Base-by-base conservation (phyloP, 2,888 invertebrate genomes). In the Altica lythri region DNA sequence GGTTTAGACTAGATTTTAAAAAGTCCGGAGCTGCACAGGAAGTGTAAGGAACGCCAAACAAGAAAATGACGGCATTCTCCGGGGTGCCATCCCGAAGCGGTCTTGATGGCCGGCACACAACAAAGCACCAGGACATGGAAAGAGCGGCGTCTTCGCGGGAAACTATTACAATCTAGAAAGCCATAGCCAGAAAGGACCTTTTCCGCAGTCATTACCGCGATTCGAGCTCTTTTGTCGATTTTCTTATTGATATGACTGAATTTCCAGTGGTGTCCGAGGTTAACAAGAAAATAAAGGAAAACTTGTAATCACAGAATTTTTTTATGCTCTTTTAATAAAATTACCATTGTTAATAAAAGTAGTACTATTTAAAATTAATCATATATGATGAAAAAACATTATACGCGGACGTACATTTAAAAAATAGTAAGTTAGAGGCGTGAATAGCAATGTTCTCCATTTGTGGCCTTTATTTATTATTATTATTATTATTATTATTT, bases 31-130 rank as follows among this genome's bases (percentile, higher is more conserved):
- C n/a, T n/a, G n/a, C n/a, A n/a, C n/a, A n/a, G n/a, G n/a, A n/a
- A n/a, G n/a, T n/a, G n/a, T n/a, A n/a, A n/a, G 27, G 14, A 44
- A 44, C 35, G 35, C 34, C 42, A 50, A 30, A 44, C 35, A 44
- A 44, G 27, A 44, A 35, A 51, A 51, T 51, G 27, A 19, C 44
- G 29, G 18, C 50, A 37, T 51, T 44, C 44, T 51, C 44, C 16
- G 27, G 50, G 43, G 50, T 44, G 44, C 22, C 50, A 44, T 51
- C 29, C 32, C 50, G 50, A 44, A 34, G 48, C 35, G 32, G 40
- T 25, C 29, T 51, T 51, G 50, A 44, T 44, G 50, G 34, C n/a
- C 34, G 8, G 6, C 35, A 51, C 44, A 29, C 30, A 51, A 51
- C 50, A 44, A 44, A 44, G 44, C 37, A 42, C 9, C 44, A 35